Conservation (phyloP, 23 tunicate genomes). For the Diplosoma virens region DNA sequence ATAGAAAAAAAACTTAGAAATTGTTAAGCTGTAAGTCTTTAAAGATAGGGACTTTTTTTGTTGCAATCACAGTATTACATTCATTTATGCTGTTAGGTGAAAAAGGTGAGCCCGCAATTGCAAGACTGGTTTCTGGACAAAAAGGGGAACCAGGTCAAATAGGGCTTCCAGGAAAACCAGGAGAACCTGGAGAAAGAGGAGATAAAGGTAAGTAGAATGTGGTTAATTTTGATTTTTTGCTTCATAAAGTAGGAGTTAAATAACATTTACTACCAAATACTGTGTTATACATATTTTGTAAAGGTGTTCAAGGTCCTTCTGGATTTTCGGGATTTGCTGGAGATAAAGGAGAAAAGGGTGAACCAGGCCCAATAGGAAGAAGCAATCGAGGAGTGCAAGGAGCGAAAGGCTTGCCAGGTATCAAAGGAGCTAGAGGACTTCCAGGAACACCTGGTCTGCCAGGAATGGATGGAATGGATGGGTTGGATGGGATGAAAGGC, state of each 20-base stretch:
- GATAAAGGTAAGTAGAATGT: constrained; percentile 66
- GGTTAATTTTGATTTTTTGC: too few species aligned
- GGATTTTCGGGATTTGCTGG: constrained; percentile 84
- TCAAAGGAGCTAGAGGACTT: constrained; percentile 54
- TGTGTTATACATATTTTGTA: not conserved
- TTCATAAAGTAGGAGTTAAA: too few species aligned
- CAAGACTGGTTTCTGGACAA: constrained; percentile 57
- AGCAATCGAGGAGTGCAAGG: constrained; percentile 58
- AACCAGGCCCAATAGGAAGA: constrained; percentile 53
- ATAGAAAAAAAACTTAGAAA: too few species aligned
- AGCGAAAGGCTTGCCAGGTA: constrained; percentile 66
- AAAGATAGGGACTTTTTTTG: too few species aligned
- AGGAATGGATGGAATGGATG: constrained; percentile 60
- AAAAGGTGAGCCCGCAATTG: constrained; percentile 75
- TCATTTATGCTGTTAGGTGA: constrained; percentile 33
- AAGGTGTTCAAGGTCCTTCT: constrained; percentile 55
- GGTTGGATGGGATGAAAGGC: constrained; percentile 54
- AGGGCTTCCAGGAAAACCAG: constrained; percentile 77
- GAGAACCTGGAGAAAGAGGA: constrained; percentile 58
- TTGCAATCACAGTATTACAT: too few species aligned
- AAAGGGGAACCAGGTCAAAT: constrained; percentile 63
- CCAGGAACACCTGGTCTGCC: constrained; percentile 53
- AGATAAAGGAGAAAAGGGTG: constrained; percentile 69
- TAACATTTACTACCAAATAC: not conserved
- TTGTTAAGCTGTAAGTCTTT: too few species aligned